These are phyloP conservation scores for Sylvia borin DNA, from an alignment of 2,797 vertebrate genomes.

Conservation along the genomic window DNA sequence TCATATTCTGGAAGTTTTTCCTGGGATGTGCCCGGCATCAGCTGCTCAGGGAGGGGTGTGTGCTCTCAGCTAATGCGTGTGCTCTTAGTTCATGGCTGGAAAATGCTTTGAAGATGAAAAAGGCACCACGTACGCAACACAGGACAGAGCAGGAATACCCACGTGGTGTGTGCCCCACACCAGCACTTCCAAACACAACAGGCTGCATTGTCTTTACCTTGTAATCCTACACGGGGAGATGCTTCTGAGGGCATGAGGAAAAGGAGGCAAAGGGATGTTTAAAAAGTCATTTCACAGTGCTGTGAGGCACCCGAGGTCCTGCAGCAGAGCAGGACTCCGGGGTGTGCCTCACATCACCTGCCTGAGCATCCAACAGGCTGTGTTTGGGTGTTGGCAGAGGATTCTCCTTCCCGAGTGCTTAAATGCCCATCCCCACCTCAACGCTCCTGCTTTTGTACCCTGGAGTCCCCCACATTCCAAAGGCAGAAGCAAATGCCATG, in stretches of 20 bases:
- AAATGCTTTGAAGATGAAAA: slow-evolving; percentile 55
- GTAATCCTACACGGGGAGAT: neutral
- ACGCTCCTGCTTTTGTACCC: fast-evolving
- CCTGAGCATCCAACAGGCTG: neutral
- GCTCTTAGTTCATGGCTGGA: slow-evolving; percentile 53
- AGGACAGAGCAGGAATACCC: neutral
- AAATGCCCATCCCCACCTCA: neutral
- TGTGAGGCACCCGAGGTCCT: neutral
- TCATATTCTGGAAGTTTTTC: slow-evolving; percentile 41
- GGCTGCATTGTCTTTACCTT: slow-evolving; percentile 44
- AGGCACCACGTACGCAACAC: neutral
- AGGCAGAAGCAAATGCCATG: neutral
- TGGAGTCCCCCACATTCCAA: neutral
- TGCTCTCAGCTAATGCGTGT: neutral
- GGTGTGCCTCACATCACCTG: fast-evolving
- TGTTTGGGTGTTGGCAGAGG: fast-evolving
- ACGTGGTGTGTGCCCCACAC: neutral
- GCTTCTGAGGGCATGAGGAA: slow-evolving; percentile 26
- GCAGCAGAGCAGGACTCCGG: neutral
- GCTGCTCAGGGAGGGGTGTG: slow-evolving; percentile 15
- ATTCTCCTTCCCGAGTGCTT: fast-evolving
- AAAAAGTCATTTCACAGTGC: neutral
- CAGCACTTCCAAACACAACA: neutral
- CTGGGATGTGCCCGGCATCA: neutral
- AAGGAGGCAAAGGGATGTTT: slow-evolving; percentile 34